Conservation (phyloP, 2,797 vertebrate species). For the Sarcophilus harrisii region DNA sequence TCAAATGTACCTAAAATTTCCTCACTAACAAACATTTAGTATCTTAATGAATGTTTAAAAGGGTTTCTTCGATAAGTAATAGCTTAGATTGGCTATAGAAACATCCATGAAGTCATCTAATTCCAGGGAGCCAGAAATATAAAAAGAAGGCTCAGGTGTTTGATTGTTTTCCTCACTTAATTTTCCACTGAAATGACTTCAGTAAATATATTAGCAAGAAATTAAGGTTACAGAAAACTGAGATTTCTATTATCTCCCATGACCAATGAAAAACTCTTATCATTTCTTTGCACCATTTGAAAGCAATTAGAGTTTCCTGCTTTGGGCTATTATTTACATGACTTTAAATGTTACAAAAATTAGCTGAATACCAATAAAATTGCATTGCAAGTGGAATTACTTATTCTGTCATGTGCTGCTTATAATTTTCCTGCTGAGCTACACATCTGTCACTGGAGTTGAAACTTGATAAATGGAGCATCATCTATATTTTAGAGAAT, state of each 20-base stretch:
- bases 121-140: conserved; percentile 43
- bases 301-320: not conserved
- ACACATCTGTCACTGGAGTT: not conserved
- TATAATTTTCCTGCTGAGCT: conserved; percentile 14
- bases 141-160: conserved; percentile 34
- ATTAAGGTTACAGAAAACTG: not conserved
- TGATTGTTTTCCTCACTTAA: conserved; percentile 2
- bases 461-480: not conserved
- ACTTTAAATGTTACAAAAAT: not conserved
- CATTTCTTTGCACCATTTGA: not conserved
- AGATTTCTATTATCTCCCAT: not conserved
- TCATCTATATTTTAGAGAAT: not conserved
- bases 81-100: not conserved
- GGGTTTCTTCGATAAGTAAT: not conserved
- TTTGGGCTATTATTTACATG: conserved; percentile 1
- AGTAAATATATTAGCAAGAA: not conserved
- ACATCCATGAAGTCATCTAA: conserved; percentile 13
- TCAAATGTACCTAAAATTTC: not conserved
- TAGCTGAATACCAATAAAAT: not conserved
- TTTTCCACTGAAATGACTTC: conserved; percentile 12
- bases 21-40: not conserved
- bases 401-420: not conserved
- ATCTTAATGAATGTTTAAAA: not conserved
- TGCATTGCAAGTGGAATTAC: not conserved
- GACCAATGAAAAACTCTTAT: not conserved